Conservation (phyloP, 2,797 vertebrate genomes). For the Clarias pachynema region DNA sequence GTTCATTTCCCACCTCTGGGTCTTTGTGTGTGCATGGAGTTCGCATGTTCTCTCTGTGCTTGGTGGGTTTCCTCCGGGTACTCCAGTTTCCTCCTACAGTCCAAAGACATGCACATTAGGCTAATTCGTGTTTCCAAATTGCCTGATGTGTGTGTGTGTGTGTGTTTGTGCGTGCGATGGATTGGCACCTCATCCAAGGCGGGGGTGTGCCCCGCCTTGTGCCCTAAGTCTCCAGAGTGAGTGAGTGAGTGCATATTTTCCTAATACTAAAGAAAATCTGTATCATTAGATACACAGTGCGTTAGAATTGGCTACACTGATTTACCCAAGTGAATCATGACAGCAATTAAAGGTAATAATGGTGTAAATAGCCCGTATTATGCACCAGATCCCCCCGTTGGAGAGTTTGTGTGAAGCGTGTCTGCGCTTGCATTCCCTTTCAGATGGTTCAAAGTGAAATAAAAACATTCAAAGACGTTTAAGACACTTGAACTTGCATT, state of each 20-base stretch:
- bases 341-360: conserved; percentile 15
- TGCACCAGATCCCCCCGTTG: conserved; percentile 22
- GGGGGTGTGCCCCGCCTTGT: no score
- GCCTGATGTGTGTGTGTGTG: no score
- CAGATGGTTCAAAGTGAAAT: conserved; percentile 7
- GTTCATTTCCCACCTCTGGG: no score
- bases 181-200: no score
- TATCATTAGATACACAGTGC: background rate
- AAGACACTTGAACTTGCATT: conserved; percentile 27
- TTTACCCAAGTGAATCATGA: background rate
- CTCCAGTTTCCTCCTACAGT: no score
- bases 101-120: no score
- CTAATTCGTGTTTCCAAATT: no score
- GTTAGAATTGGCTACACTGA: background rate
- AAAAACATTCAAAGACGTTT: conserved; percentile 46
- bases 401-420: conserved; percentile 30
- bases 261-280: background rate
- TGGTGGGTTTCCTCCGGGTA: no score
- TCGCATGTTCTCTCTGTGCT: no score
- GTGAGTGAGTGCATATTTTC: background rate
- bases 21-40: no score
- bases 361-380: conserved; percentile 34
- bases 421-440: conserved; percentile 46
- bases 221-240: no score
- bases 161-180: no score